Evolutionary conservation across 2,888 invertebrate genomes (phyloP).

Genomic region (Gibbula magus): DNA sequence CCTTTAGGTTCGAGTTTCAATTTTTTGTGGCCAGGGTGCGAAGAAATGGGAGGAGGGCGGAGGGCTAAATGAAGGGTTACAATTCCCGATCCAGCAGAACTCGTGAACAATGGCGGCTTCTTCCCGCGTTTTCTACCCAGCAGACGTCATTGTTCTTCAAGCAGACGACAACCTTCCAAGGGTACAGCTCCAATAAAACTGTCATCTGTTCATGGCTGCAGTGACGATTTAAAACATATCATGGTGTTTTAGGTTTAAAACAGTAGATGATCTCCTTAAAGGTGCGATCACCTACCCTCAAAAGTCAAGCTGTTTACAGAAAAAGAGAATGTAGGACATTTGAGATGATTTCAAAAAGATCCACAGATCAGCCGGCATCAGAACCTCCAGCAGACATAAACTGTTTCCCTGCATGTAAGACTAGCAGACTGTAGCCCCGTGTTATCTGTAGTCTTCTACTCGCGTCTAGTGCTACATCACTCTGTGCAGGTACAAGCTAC

Average conservation of each 20-base stretch:
- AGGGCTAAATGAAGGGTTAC: conserved; percentile 14
- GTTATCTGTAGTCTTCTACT: no score
- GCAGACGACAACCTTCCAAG: conserved; percentile 14
- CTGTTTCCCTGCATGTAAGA: no score
- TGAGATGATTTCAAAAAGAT: conserved; percentile 13
- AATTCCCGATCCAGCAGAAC: conserved; percentile 12
- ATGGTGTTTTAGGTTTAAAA: neutral
- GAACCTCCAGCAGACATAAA: neutral
- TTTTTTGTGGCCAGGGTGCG: conserved; percentile 16
- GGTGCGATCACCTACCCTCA: neutral
- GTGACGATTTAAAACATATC: conserved; percentile 15
- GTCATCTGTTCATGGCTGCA: conserved; percentile 1
- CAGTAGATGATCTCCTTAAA: neutral
- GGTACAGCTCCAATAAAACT: conserved; percentile 13
- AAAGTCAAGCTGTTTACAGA: neutral
- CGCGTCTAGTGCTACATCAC: no score
- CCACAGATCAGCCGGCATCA: neutral
- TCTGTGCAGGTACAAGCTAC: no score
- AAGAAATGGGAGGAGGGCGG: conserved; percentile 6
- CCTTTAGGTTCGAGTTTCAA: conserved; percentile 7
- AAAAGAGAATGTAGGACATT: conserved; percentile 11
- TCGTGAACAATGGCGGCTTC: neutral
- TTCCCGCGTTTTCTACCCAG: conserved; percentile 11
- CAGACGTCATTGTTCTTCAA: conserved; percentile 17
- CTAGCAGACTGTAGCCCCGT: no score